Evolutionary conservation across 2,113 vertebrate species (phyloP), one percentile per base, ranked within the genome.

Genomic region (Platichthys flesus): DNA sequence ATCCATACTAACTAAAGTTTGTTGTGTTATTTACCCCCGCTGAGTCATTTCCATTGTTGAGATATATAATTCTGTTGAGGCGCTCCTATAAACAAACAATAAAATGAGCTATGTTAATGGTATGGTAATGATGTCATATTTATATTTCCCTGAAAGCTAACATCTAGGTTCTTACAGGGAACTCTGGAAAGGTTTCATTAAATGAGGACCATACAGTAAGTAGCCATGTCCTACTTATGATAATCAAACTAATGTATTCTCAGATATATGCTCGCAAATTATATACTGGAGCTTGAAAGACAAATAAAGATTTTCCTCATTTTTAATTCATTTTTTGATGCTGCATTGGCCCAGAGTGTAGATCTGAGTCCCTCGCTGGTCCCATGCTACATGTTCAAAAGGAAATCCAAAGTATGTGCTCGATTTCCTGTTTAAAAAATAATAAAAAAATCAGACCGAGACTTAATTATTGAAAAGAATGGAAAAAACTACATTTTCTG

Each of bases 171-270:
- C 76, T 63, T 61, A 28, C 49, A 72, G 40, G 58, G 12, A 55
- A 0, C 4, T 49, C 10, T 24, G 20, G 26, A 62, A 56, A 31
- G 9, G 26, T 57, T 60, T 62, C 26, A 61, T 24, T 65, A 28
- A 68, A 73, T 31, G 2, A 65, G 52, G 8, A 10, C n/a, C 15
- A 2, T 49, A 37, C 8, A 69, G 26, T 16, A 10, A 65, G 55
- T 21, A 60, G 52, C 0, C 3, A 31, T 61, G 78, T 28, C 66
- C 66, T 52, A 13, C 18, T 52, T 76, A 71, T 81, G 42, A 16
- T 63, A 67, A 77, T 81, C 16, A 69, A 61, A 62, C 42, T 80
- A 55, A 56, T 56, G 35, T 67, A 60, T 82, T 40, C 58, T 45
- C 13, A 57, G 57, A 70, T 71, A 45, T 40, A n/a, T 8, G 31